Evolutionary conservation across 2,797 vertebrate species (phyloP).

Genomic region (Rhinoraja longicauda): DNA sequence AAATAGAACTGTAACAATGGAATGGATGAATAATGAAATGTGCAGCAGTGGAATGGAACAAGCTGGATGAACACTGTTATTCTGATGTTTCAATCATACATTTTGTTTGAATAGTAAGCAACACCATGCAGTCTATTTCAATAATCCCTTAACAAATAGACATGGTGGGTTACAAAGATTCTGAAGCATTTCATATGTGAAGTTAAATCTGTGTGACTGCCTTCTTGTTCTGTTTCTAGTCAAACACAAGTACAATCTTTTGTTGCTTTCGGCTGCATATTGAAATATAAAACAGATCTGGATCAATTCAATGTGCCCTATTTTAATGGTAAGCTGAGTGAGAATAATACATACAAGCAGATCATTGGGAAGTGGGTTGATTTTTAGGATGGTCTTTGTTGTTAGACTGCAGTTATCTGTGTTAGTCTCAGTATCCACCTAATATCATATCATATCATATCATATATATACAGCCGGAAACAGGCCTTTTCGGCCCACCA

Average conservation of each 20-base stretch:
- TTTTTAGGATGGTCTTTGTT: not conserved
- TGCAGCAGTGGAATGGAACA: not conserved
- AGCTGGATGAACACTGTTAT: not conserved
- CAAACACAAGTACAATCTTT: not conserved
- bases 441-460: no score
- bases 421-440: no score
- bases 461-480: no score
- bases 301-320: not conserved
- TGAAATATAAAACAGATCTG: slow-evolving; percentile 20
- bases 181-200: slow-evolving; percentile 12
- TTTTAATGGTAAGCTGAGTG: not conserved
- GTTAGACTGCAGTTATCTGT: not conserved
- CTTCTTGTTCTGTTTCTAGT: not conserved
- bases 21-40: not conserved
- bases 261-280: not conserved
- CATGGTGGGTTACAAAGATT: slow-evolving; percentile 11
- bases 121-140: slow-evolving; percentile 18
- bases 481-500: no score
- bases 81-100: slow-evolving; percentile 16
- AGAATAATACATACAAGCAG: not conserved
- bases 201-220: not conserved
- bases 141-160: slow-evolving; percentile 29
- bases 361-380: not conserved
- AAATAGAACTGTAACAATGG: not conserved
- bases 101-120: slow-evolving; percentile 35